Evolutionary conservation across 2,797 vertebrate genomes (phyloP).

Genomic region (Alfaro cultratus): DNA sequence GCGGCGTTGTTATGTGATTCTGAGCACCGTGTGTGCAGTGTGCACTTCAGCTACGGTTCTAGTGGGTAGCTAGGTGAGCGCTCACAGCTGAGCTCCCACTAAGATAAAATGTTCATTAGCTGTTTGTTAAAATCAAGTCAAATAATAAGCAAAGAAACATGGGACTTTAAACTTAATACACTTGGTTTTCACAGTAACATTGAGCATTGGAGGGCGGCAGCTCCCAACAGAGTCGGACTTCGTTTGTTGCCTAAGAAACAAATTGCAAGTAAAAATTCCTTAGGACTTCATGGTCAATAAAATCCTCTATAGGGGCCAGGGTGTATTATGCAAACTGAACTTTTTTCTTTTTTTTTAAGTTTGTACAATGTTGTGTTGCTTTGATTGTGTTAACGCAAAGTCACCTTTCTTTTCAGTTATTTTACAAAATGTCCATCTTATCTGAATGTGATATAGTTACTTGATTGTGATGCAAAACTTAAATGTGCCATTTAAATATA

Average conservation of each 20-base stretch:
- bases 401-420: no score
- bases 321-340: no score
- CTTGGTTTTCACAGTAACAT: not conserved
- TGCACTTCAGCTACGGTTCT: not conserved
- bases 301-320: not conserved
- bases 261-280: not conserved
- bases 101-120: not conserved
- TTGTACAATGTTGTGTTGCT: no score
- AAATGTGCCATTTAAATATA: no score
- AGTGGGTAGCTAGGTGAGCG: not conserved
- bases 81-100: not conserved
- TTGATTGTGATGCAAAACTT: not conserved
- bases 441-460: not conserved
- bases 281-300: not conserved
- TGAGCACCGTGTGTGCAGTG: not conserved
- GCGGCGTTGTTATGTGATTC: not conserved
- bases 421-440: not conserved
- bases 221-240: not conserved
- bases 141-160: not conserved
- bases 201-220: not conserved
- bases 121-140: not conserved
- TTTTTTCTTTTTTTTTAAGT: no score
- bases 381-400: no score
- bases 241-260: not conserved
- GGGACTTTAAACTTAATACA: not conserved